Percentiles rank a stretch among this genome's conserved stretches.
These are phyloP conservation scores for Hyles vespertilio DNA, from an alignment of 1,140 invertebrate species.

Conservation along the genomic window DNA sequence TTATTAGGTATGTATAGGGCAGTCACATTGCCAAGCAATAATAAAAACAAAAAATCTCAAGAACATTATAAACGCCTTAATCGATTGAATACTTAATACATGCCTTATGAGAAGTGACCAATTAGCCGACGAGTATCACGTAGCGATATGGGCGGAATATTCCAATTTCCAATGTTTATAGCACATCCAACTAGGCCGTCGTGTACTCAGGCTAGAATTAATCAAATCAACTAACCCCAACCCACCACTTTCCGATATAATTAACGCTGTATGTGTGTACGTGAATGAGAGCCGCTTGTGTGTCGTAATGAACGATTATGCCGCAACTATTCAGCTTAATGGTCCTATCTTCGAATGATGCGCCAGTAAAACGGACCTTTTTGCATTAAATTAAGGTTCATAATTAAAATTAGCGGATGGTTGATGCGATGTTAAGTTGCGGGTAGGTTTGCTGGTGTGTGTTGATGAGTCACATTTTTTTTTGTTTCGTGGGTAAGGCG, in stretches of 20 bases:
- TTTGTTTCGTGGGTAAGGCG: constrained; percentile 74
- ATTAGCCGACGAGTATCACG: constrained; percentile 28
- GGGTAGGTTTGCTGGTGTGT: constrained; percentile 60
- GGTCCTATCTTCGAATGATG: constrained; percentile 31
- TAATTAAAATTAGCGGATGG: constrained; percentile 42
- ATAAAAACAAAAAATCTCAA: too few species aligned
- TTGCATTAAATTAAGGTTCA: constrained; percentile 50
- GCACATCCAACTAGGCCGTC: constrained; percentile 59
- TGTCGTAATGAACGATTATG: constrained; percentile 74
- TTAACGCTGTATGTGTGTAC: constrained; percentile 44
- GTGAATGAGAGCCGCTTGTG: constrained; percentile 35
- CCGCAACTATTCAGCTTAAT: constrained; percentile 51
- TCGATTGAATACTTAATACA: too few species aligned
- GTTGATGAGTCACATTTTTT: constrained; percentile 76
- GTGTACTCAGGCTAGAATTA: constrained; percentile 68
- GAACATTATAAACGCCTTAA: not conserved
- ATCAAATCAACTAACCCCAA: constrained; percentile 74
- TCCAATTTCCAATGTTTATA: constrained; percentile 57
- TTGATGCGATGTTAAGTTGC: constrained; percentile 37
- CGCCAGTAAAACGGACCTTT: constrained; percentile 52
- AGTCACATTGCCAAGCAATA: too few species aligned
- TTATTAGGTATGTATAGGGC: too few species aligned
- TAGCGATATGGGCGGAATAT: constrained; percentile 44
- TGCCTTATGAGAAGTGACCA: constrained; percentile 23
- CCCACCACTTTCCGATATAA: constrained; percentile 73